A percentile compares a stretch with the other conserved stretches of the same genome.
Evolutionary conservation across 2,113 vertebrate species (phyloP).

Genomic region (Ctenodactylus gundi): DNA sequence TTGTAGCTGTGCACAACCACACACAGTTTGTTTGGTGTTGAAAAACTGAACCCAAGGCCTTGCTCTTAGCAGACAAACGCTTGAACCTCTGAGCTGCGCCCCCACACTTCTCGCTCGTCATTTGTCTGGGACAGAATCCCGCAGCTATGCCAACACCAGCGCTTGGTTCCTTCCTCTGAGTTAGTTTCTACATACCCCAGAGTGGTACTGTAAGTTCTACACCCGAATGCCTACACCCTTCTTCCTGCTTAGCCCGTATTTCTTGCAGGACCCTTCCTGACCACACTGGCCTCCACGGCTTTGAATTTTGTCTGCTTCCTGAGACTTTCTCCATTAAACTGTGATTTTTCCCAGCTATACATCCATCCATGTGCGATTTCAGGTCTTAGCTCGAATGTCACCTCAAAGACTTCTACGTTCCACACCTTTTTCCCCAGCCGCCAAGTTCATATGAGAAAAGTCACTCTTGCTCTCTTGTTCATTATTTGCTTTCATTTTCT

Average conservation of each 20-base stretch:
- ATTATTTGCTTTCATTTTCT: not conserved
- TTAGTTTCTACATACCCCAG: not conserved
- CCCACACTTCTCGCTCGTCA: no score
- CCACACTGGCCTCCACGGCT: not conserved
- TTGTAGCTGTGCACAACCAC: no score
- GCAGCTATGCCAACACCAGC: no score
- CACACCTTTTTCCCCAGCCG: rapidly evolving
- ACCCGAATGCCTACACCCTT: not conserved
- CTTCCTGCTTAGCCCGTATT: not conserved
- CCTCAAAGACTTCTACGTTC: not conserved
- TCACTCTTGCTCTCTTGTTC: not conserved
- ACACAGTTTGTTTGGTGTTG: no score
- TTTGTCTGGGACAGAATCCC: no score
- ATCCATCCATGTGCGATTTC: not conserved
- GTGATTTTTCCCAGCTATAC: not conserved
- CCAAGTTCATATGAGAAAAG: not conserved
- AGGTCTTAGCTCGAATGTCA: not conserved
- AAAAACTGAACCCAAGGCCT: no score
- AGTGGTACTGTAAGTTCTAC: not conserved
- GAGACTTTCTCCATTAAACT: not conserved
- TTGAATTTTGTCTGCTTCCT: not conserved
- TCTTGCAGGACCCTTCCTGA: not conserved
- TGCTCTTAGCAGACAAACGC: no score
- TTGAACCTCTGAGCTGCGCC: no score
- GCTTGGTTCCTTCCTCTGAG: not conserved